phyloP scores from a whole-genome alignment of 2,113 vertebrate species.

The Marcusenius ussheri region DNA sequence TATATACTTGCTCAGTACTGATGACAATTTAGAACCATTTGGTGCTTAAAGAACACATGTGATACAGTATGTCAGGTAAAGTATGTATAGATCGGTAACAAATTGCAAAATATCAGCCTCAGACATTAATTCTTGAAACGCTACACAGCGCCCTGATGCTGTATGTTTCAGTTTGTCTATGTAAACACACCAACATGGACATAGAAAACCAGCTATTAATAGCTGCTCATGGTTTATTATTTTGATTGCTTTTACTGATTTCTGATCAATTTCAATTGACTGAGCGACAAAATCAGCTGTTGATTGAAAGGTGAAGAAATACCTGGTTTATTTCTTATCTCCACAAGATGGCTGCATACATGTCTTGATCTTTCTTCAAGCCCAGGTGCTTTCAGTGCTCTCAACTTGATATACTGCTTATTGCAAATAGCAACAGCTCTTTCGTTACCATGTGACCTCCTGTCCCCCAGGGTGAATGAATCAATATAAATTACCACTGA shows the following conservation, averaged over 20 bases:
- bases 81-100: background rate
- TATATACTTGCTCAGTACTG: background rate
- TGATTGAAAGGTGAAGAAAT: background rate
- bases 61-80: background rate
- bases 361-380: too few relatives aligned
- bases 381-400: background rate
- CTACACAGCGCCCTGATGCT: background rate
- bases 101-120: background rate
- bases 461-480: background rate
- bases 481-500: background rate
- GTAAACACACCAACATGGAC: background rate
- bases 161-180: background rate
- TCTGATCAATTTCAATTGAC: background rate
- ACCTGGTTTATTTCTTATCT: background rate
- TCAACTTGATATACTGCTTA: background rate
- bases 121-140: background rate
- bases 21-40: background rate
- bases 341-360: background rate
- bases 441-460: conserved; percentile 10
- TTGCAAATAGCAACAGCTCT: background rate
- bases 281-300: background rate
- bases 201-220: background rate
- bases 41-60: background rate
- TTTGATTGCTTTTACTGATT: background rate
- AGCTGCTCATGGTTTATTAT: background rate